Percentiles rank a stretch among this genome's conserved stretches.
These are phyloP conservation scores for Gadopsis bispinosus DNA, from an alignment of 2,797 vertebrate genomes.

Conservation along the genomic window DNA sequence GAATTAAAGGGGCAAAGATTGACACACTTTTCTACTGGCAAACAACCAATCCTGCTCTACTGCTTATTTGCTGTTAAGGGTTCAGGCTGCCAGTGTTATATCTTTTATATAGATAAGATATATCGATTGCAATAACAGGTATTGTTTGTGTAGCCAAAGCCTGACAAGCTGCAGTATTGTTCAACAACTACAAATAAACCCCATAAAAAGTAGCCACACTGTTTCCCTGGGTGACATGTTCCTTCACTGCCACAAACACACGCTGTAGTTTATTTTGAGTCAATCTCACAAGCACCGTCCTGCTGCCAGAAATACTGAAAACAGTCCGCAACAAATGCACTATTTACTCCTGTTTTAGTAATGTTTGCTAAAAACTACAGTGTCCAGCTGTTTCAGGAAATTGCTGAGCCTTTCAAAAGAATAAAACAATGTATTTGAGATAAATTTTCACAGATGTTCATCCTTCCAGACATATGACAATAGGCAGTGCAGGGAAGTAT, in stretches of 20 bases:
- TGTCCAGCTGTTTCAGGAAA: neutral
- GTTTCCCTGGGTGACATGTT: neutral
- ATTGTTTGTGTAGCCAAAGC: too few relatives aligned
- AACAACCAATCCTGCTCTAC: neutral
- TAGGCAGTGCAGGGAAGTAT: too few relatives aligned
- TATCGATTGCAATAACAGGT: neutral
- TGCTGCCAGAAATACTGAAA: neutral
- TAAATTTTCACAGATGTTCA: neutral
- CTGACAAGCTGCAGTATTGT: neutral
- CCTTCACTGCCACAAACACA: neutral
- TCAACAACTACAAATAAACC: neutral
- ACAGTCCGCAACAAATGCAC: neutral
- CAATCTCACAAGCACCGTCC: neutral
- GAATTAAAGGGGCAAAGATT: neutral
- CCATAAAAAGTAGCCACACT: neutral
- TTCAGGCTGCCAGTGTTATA: too few relatives aligned
- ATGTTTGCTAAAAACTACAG: neutral
- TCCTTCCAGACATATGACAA: neutral
- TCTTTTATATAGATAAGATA: too few relatives aligned
- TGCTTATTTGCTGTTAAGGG: neutral
- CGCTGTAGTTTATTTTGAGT: neutral
- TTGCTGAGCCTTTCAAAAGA: neutral
- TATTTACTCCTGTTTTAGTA: neutral
- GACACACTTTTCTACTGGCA: neutral
- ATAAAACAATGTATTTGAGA: too few relatives aligned